Base-by-base conservation (phyloP, 1,140 invertebrate species). In the Drosophila ananassae region DNA sequence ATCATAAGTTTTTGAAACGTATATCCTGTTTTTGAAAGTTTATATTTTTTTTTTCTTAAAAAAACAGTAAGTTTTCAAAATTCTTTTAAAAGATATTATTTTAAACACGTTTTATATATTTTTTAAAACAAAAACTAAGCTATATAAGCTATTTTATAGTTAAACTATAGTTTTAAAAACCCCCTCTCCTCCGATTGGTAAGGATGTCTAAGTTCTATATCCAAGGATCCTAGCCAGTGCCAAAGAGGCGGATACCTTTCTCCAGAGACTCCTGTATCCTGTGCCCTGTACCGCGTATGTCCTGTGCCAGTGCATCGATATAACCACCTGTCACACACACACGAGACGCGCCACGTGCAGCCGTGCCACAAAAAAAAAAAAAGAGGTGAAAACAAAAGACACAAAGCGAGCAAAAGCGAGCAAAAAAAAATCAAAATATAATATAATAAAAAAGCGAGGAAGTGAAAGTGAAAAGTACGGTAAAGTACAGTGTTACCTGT, bases 321-420 rank as follows among this genome's bases (percentile, higher is more conserved):
- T 80, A 84, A 85, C 81, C 80, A 84, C 80, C 80, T 84, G 81
- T 84, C 80, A 84, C 37, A 73, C 55, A 81, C 54, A 82, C 58
- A 64, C 32, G n/a, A 44, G 41, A 48, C 46, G 63, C 28, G 50
- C 63, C 28, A 48, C 58, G 61, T 34, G 68, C 62, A 58, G 9
- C 10, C 28, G 22, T 37, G 34, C 34, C 12, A 34, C 8, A 34
- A 34, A 12, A 10, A n/a, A 34, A 12, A 10, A n/a, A n/a, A 17
- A 39, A 21, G 13, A n/a, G 22, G 17, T 17, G 22, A 46, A 25
- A 51, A 46, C 22, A 51, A 59, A n/a, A n/a, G 25, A 32, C 12
- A 13, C 34, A 25, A n/a, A 32, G 10, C 34, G 10, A 52, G 32
- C 6, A 17, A 17, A 17, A 17, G 17, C 17, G 17, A 17, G 17